Conservation (phyloP, 2,888 invertebrate species). For the Thymelicus lineola region DNA sequence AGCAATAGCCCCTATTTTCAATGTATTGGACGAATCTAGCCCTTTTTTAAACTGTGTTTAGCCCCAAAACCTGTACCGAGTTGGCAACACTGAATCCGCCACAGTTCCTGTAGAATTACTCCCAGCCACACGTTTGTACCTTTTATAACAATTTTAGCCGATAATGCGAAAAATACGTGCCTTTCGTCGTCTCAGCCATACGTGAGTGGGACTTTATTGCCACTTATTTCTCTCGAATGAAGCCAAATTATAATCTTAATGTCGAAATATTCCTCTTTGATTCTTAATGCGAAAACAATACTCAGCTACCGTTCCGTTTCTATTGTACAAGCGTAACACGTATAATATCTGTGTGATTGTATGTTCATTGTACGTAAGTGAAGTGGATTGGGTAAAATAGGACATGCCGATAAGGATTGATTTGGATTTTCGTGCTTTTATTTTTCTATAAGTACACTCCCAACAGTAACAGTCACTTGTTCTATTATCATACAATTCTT, state of each 20-base stretch:
- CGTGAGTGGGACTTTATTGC: slow-evolving; percentile 75
- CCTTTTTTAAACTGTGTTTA: too few species aligned
- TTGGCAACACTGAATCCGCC: too few species aligned
- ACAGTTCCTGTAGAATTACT: slow-evolving; percentile 56
- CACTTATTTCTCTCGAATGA: slow-evolving; percentile 73
- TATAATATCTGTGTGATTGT: slow-evolving; percentile 44
- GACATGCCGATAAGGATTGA: slow-evolving; percentile 23
- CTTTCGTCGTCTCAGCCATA: slow-evolving; percentile 66
- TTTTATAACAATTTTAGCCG: slow-evolving; percentile 81
- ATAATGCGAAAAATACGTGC: slow-evolving; percentile 84
- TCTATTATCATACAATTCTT: background rate
- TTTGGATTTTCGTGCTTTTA: slow-evolving; percentile 6
- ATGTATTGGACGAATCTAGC: too few species aligned
- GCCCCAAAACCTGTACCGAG: too few species aligned
- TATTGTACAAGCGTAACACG: slow-evolving; percentile 47
- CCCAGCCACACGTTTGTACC: slow-evolving; percentile 74
- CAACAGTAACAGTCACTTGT: background rate
- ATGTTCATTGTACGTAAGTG: slow-evolving; percentile 15
- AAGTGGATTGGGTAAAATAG: slow-evolving; percentile 21
- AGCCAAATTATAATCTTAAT: slow-evolving; percentile 71
- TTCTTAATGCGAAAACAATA: slow-evolving; percentile 53
- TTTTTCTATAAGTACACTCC: slow-evolving; percentile 41
- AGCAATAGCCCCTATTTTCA: too few species aligned
- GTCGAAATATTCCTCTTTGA: slow-evolving; percentile 56
- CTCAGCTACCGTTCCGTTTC: slow-evolving; percentile 43